Base-by-base conservation (phyloP, 2,113 vertebrate species). In the Hippocampus mohnikei region DNA sequence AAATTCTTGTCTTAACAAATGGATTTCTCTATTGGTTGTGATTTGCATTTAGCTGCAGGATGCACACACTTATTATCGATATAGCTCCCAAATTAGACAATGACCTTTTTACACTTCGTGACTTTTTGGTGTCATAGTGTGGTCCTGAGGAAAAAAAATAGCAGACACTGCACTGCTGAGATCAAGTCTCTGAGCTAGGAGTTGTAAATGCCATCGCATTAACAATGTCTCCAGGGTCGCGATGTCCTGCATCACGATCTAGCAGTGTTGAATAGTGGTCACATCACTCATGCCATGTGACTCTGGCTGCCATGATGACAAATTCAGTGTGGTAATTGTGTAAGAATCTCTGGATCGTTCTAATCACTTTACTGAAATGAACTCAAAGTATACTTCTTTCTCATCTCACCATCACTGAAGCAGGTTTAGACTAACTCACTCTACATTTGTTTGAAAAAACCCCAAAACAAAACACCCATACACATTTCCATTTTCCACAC, bases 161-260 rank as follows among this genome's bases (percentile, higher is more conserved):
- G 25, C 56, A 59, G 56, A 27, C 23, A 59, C 25, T 59, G 56
- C 15, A 59, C 25, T 27, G 25, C 56, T 66, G n/a, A 46, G 37
- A 46, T 25, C n/a, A 42, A 44, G 63, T 42, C 40, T 46, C 41
- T 33, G 79, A 84, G 80, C 73, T 69, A 52, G 69, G 73, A 77
- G 80, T 66, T 68, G 78, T 80, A 86, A 88, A 86, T 88, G 84
- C 82, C 84, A 85, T 84, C 82, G 52, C 81, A 83, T 88, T 88
- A 85, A 86, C 70, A 70, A 85, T 46, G 77, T 74, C 84, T 66
- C 77, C 67, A 53, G 81, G 87, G 84, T 65, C 52, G 67, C 69
- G 73, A 50, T 29, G 60, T 70, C 78, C 75, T 72, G 74, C 75
- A 79, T 74, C 71, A 67, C 64, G 55, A 52, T 73, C 75, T 80